phyloP scores from a whole-genome alignment of 2,888 invertebrate genomes.

The Athalia circularis region DNA sequence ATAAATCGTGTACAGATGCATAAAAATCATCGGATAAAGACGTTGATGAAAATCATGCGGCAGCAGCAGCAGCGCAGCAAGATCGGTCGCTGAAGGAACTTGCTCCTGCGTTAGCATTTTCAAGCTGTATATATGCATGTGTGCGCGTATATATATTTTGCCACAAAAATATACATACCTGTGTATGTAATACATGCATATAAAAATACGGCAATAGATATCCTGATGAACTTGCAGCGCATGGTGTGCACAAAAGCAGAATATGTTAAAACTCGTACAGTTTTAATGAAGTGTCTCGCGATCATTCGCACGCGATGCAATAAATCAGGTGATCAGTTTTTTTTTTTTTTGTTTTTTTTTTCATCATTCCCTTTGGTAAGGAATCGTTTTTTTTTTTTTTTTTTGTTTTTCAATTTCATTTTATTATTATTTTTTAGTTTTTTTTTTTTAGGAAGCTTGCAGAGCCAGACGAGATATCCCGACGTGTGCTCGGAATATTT shows the following conservation, averaged over 20 bases:
- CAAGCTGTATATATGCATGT: too few species aligned
- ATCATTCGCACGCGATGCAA: conserved; percentile 33
- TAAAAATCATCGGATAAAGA: conserved; percentile 30
- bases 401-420: not conserved
- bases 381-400: not conserved
- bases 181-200: too few species aligned
- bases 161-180: too few species aligned
- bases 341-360: conserved; percentile 9
- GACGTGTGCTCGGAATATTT: not conserved
- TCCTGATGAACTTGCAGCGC: too few species aligned
- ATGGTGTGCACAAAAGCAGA: not conserved
- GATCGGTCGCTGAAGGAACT: not conserved
- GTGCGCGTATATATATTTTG: too few species aligned
- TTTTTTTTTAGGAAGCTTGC: not conserved
- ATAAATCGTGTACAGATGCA: conserved; percentile 9
- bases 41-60: conserved; percentile 18
- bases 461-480: not conserved
- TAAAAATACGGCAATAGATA: too few species aligned
- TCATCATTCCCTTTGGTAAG: not conserved
- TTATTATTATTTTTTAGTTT: not conserved
- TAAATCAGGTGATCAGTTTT: conserved; percentile 15
- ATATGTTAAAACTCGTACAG: not conserved
- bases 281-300: not conserved
- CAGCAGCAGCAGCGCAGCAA: not conserved
- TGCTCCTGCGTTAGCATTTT: too few species aligned